These are phyloP conservation scores for Mystacides longicornis DNA, from an alignment of 2,888 invertebrate genomes.

Conservation along the genomic window DNA sequence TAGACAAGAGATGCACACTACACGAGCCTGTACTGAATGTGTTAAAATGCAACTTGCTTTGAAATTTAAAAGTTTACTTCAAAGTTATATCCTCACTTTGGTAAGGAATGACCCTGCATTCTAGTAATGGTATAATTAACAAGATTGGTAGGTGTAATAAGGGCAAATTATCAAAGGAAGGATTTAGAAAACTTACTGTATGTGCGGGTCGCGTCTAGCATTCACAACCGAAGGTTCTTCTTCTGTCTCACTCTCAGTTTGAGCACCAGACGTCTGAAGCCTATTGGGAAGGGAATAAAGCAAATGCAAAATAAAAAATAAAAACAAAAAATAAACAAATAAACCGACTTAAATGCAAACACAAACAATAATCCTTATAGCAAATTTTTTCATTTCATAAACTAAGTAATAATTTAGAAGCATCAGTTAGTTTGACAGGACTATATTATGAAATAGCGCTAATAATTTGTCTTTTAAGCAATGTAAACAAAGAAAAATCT, in stretches of 20 bases:
- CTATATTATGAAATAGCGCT: no score
- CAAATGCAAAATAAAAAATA: constrained; percentile 10
- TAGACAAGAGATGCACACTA: no score
- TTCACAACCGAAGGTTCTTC: constrained; percentile 43
- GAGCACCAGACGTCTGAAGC: constrained; percentile 48
- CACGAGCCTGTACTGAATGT: no score
- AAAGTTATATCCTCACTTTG: no score
- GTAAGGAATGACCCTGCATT: no score
- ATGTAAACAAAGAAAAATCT: no score
- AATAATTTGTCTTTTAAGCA: no score
- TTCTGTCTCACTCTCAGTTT: constrained; percentile 70
- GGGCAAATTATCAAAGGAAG: not conserved
- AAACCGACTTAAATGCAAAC: constrained; percentile 3
- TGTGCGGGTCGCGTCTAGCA: constrained; percentile 35
- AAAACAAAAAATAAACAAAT: constrained; percentile 18
- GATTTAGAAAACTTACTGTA: not conserved
- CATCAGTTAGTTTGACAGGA: no score
- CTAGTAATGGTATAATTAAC: no score
- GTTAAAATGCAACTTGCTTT: no score
- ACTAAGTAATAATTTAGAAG: not conserved
- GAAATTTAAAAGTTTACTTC: no score
- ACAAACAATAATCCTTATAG: not conserved
- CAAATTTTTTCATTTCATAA: not conserved
- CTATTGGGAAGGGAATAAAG: constrained; percentile 29
- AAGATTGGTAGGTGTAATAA: no score